Evolutionary conservation across 1,140 invertebrate genomes (phyloP), one percentile per base, ranked within the genome.

Genomic region (Drosophila murphyi): DNA sequence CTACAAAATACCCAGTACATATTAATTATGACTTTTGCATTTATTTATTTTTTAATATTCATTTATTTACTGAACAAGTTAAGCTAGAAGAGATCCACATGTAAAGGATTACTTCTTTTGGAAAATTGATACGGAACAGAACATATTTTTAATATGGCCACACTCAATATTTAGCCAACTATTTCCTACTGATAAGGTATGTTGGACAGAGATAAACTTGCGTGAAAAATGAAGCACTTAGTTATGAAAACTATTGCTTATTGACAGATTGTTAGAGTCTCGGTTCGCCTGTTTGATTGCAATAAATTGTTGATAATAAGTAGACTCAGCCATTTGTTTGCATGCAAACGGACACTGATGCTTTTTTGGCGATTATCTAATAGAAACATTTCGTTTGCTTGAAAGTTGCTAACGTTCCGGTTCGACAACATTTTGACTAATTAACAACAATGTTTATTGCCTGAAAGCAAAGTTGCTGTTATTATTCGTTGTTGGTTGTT

Each of bases 391-490:
- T 82, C 80, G 82, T 72, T 82, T 78, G 77, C 50, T 35, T 31
- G n/a, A 55, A 82, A 82, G 76, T 82, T 86, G 83, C 71, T 59
- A 43, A 43, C 5, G 59, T 77, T 72, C 82, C 82, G 82, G 82
- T 86, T 82, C 68, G 64, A 79, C 80, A 86, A 73, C 82, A 82
- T 86, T 88, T 86, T 88, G 83, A 88, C 80, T 86, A 86, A 86
- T 86, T 88, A 86, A 86, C 82, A 88, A 80, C 82, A 82, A 82
- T 88, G 80, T 88, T 86, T 88, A 82, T 88, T 79, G 87, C 72
- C 60, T 39, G 45, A 52, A 39, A 60, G 43, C 62, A 63, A 72
- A 45, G 63, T 77, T 62, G 51, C 12, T 62, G 78, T 65, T 71
- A 54, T 47, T 41, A 12, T 3, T 50, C 31, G 35, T 48, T 10